phyloP scores from a whole-genome alignment of 1,140 invertebrate species.

The Teleopsis dalmanni region DNA sequence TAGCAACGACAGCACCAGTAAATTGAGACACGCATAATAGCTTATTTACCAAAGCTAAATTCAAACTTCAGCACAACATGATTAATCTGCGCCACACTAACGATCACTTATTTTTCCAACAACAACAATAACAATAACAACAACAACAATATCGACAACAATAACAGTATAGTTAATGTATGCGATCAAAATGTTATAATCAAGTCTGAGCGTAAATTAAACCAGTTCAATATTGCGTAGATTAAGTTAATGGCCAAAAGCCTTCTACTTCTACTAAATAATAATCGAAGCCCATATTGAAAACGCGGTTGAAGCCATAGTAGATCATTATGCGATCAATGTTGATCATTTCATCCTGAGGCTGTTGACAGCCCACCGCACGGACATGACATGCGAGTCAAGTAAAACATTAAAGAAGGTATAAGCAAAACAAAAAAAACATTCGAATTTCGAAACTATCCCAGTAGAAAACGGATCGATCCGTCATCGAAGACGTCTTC shows the following conservation, averaged over 20 bases:
- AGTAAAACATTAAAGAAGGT: neutral
- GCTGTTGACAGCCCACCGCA: constrained; percentile 43
- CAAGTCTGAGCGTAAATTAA: constrained; percentile 11
- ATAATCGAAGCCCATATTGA: neutral
- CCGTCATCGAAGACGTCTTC: no score
- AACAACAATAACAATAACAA: no score
- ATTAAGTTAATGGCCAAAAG: neutral
- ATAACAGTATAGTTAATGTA: no score
- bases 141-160: no score
- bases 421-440: neutral
- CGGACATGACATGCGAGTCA: constrained; percentile 41
- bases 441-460: no score
- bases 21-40: constrained; percentile 36
- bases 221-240: constrained; percentile 2
- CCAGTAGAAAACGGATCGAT: no score
- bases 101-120: no score
- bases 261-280: constrained; percentile 12
- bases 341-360: constrained; percentile 44
- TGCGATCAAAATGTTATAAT: no score
- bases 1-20: no score
- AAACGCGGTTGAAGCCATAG: no score
- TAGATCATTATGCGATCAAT: constrained; percentile 44
- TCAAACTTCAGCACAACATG: no score
- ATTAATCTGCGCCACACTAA: no score
- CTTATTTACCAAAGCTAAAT: constrained; percentile 40